Evolutionary conservation across 2,797 vertebrate genomes (phyloP), one percentile per base, ranked within the genome.

Genomic region (Malurus splendens): DNA sequence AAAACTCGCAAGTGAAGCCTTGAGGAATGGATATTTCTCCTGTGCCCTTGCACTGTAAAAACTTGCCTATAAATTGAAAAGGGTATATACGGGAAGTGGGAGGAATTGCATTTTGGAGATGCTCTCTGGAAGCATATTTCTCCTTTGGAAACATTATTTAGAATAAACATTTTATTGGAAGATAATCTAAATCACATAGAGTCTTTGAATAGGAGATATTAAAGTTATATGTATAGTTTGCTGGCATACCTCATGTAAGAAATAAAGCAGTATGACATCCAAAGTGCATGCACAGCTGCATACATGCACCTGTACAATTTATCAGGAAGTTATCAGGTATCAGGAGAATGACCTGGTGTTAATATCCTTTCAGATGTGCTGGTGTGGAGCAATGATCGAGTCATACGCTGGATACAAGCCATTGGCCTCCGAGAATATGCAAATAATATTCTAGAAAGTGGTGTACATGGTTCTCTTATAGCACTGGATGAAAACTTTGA

Each of bases 321-420:
- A 36, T 36, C 36, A 36, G 17, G 61, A 67, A 70, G 19, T 36
- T 57, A 25, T 0, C 1, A 7, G 27, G 15, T 27, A 57, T 3
- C 50, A 28, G 33, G 68, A 74, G 74, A 76, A 75, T 94, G 76
- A 92, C 28, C 16, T 0, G 3, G 16, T 87, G 28, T 56, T 71
- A 17, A 17, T 72, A 11, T 91, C 74, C 93, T 94, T 93, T 57
- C 94, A 99, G 99, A 99, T 78, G 98, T 99, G 71, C 94, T 99
- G 95, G 99, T 99, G 52, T 99, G 99, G 99, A 99, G 98, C 91
- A 99, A 99, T 4, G 99, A 99, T 89, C 97, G 99, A 50, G 98
- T 99, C 90, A 99, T 99, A 93, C 99, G 99, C 95, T 99, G 99
- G 99, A 98, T 99, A 94, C 99, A 99, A 98, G 98, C 99, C 80